These are phyloP conservation scores for Onchidella celtica DNA, from an alignment of 2,888 invertebrate genomes.

Conservation along the genomic window DNA sequence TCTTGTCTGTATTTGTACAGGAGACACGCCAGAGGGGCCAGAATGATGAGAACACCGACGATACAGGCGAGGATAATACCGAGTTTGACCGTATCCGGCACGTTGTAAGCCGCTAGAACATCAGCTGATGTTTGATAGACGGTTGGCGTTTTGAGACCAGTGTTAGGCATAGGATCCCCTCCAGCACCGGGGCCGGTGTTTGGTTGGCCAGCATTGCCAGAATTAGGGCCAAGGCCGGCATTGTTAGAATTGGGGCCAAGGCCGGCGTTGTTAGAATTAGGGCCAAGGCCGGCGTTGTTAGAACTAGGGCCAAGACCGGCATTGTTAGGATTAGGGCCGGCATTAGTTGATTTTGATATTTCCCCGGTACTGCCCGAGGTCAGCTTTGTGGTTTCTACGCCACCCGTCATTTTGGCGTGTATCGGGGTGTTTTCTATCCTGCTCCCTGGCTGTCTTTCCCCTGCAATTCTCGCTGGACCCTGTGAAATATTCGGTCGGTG, in stretches of 20 bases:
- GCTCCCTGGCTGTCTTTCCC: not conserved
- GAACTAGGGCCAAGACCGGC: no score
- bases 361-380: no score
- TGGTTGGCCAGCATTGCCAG: no score
- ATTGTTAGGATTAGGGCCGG: no score
- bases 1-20: slow-evolving; percentile 62
- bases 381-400: no score
- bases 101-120: not conserved
- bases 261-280: no score
- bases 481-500: not conserved
- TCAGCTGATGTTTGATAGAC: not conserved
- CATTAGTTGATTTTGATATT: no score
- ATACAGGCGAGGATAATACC: slow-evolving; percentile 67
- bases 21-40: slow-evolving; percentile 70
- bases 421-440: not conserved
- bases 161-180: not conserved
- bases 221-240: no score
- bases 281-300: no score
- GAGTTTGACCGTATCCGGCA: slow-evolving; percentile 53
- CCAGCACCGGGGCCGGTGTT: no score
- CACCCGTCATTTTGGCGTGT: not conserved
- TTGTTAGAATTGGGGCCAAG: no score
- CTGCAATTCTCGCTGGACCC: not conserved
- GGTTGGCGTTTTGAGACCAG: no score
- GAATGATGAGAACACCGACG: slow-evolving; percentile 65